Conservation (phyloP, 2,888 invertebrate species). For the Agrotis exclamationis region DNA sequence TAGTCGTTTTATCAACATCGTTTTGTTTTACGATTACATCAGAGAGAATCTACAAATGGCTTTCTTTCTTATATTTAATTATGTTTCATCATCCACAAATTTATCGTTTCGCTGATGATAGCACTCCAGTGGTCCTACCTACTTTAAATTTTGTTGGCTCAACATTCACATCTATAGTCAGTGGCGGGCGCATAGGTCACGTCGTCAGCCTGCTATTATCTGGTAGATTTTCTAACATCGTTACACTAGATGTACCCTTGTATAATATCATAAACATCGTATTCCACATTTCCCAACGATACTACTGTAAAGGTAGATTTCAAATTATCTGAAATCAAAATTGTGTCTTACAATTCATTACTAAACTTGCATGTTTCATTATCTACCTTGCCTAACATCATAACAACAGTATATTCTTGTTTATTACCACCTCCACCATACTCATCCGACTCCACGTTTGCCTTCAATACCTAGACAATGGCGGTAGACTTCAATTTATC, state of each 20-base stretch:
- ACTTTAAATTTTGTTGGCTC: background rate
- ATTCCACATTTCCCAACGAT: background rate
- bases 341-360: background rate
- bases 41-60: background rate
- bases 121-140: too few species aligned
- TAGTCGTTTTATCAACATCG: background rate
- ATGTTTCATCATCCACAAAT: too few species aligned
- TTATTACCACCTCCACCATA: background rate
- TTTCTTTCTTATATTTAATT: too few species aligned
- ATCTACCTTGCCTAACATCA: background rate
- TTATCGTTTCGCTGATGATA: background rate
- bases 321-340: background rate
- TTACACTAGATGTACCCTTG: background rate
- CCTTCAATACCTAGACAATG: slow-evolving; percentile 30
- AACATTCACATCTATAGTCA: too few species aligned
- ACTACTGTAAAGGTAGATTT: slow-evolving; percentile 20
- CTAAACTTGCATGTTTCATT: background rate
- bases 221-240: too few species aligned
- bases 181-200: background rate
- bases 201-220: background rate
- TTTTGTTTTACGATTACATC: background rate
- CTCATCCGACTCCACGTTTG: background rate
- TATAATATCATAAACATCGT: background rate
- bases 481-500: background rate
- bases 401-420: background rate